These are phyloP conservation scores for Diorhabda sublineata DNA, from an alignment of 1,140 invertebrate species.

Conservation along the genomic window DNA sequence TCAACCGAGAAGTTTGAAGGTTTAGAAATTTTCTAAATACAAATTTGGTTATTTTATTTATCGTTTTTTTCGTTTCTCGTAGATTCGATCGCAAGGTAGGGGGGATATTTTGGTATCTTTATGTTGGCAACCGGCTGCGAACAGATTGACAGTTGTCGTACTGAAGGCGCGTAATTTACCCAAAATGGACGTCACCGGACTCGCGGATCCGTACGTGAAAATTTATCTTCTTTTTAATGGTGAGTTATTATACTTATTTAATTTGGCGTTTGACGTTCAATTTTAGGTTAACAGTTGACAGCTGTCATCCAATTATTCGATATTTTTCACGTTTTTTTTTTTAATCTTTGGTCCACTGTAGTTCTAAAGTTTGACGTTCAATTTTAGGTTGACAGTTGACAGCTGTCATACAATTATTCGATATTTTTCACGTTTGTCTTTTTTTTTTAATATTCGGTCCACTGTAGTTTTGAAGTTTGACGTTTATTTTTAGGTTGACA, in stretches of 20 bases:
- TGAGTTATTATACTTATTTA: conserved; percentile 52
- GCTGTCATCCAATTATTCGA: no score
- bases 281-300: no score
- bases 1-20: conserved; percentile 80
- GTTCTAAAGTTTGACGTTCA: no score
- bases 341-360: no score
- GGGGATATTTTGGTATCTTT: conserved; percentile 88
- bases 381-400: no score
- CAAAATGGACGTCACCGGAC: conserved; percentile 91
- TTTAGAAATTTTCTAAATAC: conserved; percentile 40
- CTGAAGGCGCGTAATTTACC: conserved; percentile 90
- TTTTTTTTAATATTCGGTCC: no score
- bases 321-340: no score
- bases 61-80: conserved; percentile 16
- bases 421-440: no score
- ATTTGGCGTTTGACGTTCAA: no score
- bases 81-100: conserved; percentile 83
- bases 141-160: conserved; percentile 83
- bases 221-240: conserved; percentile 91
- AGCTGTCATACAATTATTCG: no score
- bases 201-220: conserved; percentile 94
- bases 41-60: conserved; percentile 1
- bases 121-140: conserved; percentile 90
- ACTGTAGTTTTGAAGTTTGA: no score
- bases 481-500: no score